Percentiles rank a stretch among this genome's conserved stretches.
These are phyloP conservation scores for Volucella inflata DNA, from an alignment of 2,888 invertebrate genomes.

Conservation along the genomic window DNA sequence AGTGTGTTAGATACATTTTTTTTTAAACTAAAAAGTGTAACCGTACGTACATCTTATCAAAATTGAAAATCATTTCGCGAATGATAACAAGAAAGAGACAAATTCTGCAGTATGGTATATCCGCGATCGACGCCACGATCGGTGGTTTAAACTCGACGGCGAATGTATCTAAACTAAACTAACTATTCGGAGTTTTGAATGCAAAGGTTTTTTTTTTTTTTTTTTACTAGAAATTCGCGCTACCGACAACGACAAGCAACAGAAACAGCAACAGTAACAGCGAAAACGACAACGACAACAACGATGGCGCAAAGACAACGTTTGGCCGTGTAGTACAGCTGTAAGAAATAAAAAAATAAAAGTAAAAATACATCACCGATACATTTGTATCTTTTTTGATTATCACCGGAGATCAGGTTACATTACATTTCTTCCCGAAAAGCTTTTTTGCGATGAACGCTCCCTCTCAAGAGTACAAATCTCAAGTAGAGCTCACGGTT, in stretches of 20 bases:
- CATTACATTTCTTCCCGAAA: constrained; percentile 57
- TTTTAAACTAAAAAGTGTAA: background rate
- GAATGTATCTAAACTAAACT: constrained; percentile 75
- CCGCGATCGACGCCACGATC: constrained; percentile 50
- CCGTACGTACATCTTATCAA: constrained; percentile 44
- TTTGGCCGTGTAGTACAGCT: constrained; percentile 40
- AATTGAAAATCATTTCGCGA: constrained; percentile 38
- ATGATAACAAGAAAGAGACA: constrained; percentile 34
- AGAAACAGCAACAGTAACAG: background rate
- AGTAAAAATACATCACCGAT: constrained; percentile 29
- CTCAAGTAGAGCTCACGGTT: background rate
- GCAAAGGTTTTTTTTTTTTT: constrained; percentile 46
- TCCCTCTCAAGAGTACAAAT: constrained; percentile 6
- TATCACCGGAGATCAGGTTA: constrained; percentile 70
- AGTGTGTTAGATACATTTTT: constrained; percentile 1
- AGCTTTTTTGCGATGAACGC: constrained; percentile 44
- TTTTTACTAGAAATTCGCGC: constrained; percentile 47
- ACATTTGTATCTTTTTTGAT: constrained; percentile 64
- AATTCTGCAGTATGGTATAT: constrained; percentile 10
- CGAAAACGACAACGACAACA: constrained; percentile 29
- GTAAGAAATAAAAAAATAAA: constrained; percentile 24
- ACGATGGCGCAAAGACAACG: constrained; percentile 42
- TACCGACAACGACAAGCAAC: constrained; percentile 12
- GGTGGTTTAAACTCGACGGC: constrained; percentile 72
- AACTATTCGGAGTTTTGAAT: constrained; percentile 69